These are phyloP conservation scores for Xestia ashworthii DNA, from an alignment of 2,888 invertebrate genomes.

Conservation along the genomic window DNA sequence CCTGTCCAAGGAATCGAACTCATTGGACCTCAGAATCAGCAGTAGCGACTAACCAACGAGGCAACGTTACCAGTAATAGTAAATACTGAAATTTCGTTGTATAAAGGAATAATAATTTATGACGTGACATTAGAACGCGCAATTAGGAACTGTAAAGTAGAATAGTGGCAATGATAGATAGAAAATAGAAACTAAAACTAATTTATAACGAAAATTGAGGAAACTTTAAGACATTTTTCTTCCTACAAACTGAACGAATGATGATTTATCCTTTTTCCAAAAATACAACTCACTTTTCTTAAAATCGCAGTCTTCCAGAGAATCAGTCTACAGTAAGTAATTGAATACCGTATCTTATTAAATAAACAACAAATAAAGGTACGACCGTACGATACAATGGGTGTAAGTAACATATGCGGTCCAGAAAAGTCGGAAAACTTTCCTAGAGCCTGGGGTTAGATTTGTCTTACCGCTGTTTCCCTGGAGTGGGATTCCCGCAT, in stretches of 20 bases:
- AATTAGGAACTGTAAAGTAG: no score
- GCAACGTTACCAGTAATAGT: background rate
- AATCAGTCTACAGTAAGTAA: background rate
- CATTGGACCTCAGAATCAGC: background rate
- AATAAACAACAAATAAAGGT: slow-evolving; percentile 38
- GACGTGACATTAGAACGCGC: no score
- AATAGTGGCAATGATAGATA: no score
- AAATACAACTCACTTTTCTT: background rate
- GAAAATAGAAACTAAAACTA: no score
- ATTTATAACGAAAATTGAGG: background rate
- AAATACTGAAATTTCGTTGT: no score
- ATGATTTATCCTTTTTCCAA: background rate
- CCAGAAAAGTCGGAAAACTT: slow-evolving; percentile 53
- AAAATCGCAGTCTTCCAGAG: background rate
- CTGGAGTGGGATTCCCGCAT: slow-evolving; percentile 57
- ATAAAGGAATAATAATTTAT: no score
- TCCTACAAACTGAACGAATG: background rate
- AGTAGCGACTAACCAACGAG: background rate
- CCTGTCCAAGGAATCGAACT: background rate
- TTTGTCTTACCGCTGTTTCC: slow-evolving; percentile 68
- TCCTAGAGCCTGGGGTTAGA: slow-evolving; percentile 55
- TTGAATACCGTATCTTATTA: slow-evolving; percentile 14
- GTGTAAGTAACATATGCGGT: slow-evolving; percentile 44
- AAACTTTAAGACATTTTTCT: background rate
- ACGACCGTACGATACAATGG: slow-evolving; percentile 16